phyloP scores from a whole-genome alignment of 2,888 invertebrate species.

The Laspeyria flexula region DNA sequence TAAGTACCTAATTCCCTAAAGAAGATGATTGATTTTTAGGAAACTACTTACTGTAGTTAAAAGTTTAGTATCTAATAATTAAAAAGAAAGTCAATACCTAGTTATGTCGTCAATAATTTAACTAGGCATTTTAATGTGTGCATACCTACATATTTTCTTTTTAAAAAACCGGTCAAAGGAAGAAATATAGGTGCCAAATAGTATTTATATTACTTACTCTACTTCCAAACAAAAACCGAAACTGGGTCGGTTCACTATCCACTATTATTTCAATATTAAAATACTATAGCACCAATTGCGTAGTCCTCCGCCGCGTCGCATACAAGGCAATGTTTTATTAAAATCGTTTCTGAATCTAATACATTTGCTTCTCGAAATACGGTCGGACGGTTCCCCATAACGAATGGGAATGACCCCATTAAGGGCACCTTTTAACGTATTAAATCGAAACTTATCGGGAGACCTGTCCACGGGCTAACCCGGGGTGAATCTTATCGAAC shows the following conservation, averaged over 20 bases:
- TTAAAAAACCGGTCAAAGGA: no score
- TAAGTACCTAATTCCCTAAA: no score
- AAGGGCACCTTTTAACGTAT: slow-evolving; percentile 84
- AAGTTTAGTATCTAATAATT: no score
- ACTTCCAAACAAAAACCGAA: not conserved
- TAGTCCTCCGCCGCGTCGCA: slow-evolving; percentile 4
- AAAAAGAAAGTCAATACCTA: no score
- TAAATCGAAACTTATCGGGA: slow-evolving; percentile 80
- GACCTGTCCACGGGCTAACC: slow-evolving; percentile 72
- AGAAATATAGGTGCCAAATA: no score
- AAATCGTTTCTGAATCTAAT: slow-evolving; percentile 44
- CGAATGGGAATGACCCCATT: slow-evolving; percentile 82
- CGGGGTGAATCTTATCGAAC: slow-evolving; percentile 65
- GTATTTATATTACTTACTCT: no score
- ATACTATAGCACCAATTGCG: not conserved
- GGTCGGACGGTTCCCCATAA: slow-evolving; percentile 66
- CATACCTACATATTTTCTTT: no score
- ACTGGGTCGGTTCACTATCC: not conserved
- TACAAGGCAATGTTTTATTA: slow-evolving; percentile 41
- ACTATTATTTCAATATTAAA: not conserved
- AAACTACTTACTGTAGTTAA: no score
- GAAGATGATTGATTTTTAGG: no score
- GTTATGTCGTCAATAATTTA: no score
- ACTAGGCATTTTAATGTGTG: no score
- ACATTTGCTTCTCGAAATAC: slow-evolving; percentile 54